Conservation (phyloP, 2,797 vertebrate genomes). For the Dromococcyx pavoninus region DNA sequence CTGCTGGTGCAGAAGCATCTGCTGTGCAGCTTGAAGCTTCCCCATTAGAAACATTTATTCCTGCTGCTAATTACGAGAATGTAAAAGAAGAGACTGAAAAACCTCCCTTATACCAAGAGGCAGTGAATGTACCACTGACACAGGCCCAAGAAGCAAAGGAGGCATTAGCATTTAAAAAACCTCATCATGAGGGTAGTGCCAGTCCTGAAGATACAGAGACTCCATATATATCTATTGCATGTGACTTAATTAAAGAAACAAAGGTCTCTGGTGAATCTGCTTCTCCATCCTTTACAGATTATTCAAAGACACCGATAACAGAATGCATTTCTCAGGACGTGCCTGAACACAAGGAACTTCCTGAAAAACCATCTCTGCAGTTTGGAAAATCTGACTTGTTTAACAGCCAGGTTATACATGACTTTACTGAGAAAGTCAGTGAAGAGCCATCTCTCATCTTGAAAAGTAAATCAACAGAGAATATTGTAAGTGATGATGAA, state of each 20-base stretch:
- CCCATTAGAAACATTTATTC: slow-evolving; percentile 52
- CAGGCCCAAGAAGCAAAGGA: slow-evolving; percentile 75
- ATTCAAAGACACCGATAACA: slow-evolving; percentile 51
- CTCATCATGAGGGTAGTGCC: slow-evolving; percentile 50
- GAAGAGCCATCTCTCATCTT: slow-evolving; percentile 45
- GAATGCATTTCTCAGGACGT: slow-evolving; percentile 60
- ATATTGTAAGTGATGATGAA: slow-evolving; percentile 24
- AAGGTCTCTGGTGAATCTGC: slow-evolving; percentile 75
- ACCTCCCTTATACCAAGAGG: slow-evolving; percentile 83
- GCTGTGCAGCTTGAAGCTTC: slow-evolving; percentile 70
- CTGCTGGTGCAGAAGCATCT: slow-evolving; percentile 79
- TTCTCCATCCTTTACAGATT: slow-evolving; percentile 57
- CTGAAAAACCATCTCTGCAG: slow-evolving; percentile 69
- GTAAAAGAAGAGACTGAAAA: slow-evolving; percentile 83
- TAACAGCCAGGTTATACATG: slow-evolving; percentile 66
- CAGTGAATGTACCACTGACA: slow-evolving; percentile 73
- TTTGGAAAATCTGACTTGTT: slow-evolving; percentile 74
- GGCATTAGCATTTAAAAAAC: slow-evolving; percentile 69
- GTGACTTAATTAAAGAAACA: slow-evolving; percentile 91
- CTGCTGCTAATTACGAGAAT: slow-evolving; percentile 73
- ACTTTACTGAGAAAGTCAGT: slow-evolving; percentile 65
- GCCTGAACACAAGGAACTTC: slow-evolving; percentile 51
- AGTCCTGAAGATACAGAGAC: slow-evolving; percentile 74
- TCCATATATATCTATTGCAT: slow-evolving; percentile 85
- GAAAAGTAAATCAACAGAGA: slow-evolving; percentile 50